phyloP scores from a whole-genome alignment of 2,797 vertebrate genomes.

The Micromesistius poutassou region DNA sequence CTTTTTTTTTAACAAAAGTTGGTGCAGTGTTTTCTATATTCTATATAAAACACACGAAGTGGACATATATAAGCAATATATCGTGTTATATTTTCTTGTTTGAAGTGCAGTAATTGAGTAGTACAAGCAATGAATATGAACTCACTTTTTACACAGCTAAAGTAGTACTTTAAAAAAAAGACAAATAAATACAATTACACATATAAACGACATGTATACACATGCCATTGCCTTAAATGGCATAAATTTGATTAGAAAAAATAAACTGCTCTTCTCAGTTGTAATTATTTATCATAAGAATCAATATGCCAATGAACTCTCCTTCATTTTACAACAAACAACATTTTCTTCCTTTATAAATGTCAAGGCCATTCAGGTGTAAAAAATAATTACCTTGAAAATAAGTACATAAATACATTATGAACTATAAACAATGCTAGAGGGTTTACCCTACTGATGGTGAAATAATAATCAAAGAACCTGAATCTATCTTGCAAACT shows the following conservation, averaged over 20 bases:
- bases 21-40: background rate
- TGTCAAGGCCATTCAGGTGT: background rate
- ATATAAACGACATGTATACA: conserved; percentile 10
- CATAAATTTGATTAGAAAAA: conserved; percentile 40
- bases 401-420: conserved; percentile 10
- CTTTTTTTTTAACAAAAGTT: background rate
- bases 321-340: conserved; percentile 19
- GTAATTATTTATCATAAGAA: conserved; percentile 38
- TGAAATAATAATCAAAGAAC: background rate
- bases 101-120: background rate
- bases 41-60: conserved; percentile 1
- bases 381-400: conserved; percentile 16
- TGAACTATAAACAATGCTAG: background rate
- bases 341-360: background rate
- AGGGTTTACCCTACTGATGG: background rate
- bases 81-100: background rate
- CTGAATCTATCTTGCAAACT: background rate
- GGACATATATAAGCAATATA: background rate
- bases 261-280: conserved; percentile 28
- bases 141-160: conserved; percentile 10
- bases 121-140: background rate
- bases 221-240: conserved; percentile 22
- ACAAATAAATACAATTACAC: conserved; percentile 21
- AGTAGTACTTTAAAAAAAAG: conserved; percentile 50
- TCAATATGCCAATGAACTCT: conserved; percentile 22